Percentiles rank a stretch among this genome's conserved stretches.
Conservation (phyloP, 2,888 invertebrate genomes). For the Epirrita christyi region DNA sequence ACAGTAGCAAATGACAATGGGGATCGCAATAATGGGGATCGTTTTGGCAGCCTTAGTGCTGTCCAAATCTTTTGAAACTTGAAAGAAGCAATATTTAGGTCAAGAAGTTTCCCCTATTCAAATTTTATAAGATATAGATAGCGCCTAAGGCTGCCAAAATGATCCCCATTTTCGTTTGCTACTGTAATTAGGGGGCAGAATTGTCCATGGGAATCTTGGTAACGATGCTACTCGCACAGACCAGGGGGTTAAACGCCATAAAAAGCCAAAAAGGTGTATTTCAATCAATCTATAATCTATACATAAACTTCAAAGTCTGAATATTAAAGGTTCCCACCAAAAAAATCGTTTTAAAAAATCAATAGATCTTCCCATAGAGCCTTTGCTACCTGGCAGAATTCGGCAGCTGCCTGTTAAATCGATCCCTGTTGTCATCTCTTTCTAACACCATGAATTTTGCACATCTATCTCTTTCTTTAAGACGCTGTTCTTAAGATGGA, state of each 20-base stretch:
- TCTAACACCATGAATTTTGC: slow-evolving; percentile 40
- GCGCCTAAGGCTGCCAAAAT: too few species aligned
- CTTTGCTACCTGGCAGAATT: slow-evolving; percentile 68
- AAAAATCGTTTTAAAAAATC: slow-evolving; percentile 56
- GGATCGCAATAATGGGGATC: too few species aligned
- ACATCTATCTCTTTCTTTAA: slow-evolving; percentile 54
- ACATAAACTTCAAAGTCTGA: slow-evolving; percentile 25
- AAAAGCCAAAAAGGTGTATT: slow-evolving; percentile 13
- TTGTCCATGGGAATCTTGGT: not conserved
- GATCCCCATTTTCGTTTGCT: too few species aligned
- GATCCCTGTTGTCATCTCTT: slow-evolving; percentile 57
- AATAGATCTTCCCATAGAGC: slow-evolving; percentile 62
- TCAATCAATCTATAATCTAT: slow-evolving; percentile 27
- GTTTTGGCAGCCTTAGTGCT: too few species aligned
- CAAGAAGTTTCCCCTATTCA: too few species aligned
- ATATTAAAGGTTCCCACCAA: slow-evolving; percentile 40
- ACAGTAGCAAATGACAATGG: too few species aligned
- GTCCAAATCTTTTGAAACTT: too few species aligned
- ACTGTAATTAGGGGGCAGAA: too few species aligned
- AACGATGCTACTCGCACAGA: not conserved
- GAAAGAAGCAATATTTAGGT: too few species aligned
- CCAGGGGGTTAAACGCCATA: slow-evolving; percentile 17
- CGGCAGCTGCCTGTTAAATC: slow-evolving; percentile 77
- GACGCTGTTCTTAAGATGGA: slow-evolving; percentile 45
- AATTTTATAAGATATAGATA: too few species aligned